phyloP scores from a whole-genome alignment of 2,113 vertebrate species.

The Sus scrofa region T2T-Sscrofa CM000812.6:176681501-176682000 shows the following conservation, averaged over 20 bases:
- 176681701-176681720: background rate
- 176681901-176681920: background rate
- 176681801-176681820: background rate
- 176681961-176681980: too few species aligned
- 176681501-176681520: conserved; percentile 61
- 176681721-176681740: background rate
- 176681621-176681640: background rate
- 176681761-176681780: background rate
- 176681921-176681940: too few species aligned
- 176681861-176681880: background rate
- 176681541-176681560: conserved; percentile 61
- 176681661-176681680: background rate
- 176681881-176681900: background rate
- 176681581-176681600: background rate
- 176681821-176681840: conserved; percentile 31
- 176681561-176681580: too few species aligned
- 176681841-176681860: background rate
- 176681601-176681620: background rate
- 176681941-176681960: too few species aligned
- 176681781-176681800: background rate
- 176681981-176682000: too few species aligned
- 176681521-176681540: conserved; percentile 77
- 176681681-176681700: background rate
- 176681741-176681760: background rate
- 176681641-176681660: conserved; percentile 15